A percentile compares a stretch with the other conserved stretches of the same genome.
Conservation (phyloP, 2,113 vertebrate genomes). For the Vulpes ferrilata region DNA sequence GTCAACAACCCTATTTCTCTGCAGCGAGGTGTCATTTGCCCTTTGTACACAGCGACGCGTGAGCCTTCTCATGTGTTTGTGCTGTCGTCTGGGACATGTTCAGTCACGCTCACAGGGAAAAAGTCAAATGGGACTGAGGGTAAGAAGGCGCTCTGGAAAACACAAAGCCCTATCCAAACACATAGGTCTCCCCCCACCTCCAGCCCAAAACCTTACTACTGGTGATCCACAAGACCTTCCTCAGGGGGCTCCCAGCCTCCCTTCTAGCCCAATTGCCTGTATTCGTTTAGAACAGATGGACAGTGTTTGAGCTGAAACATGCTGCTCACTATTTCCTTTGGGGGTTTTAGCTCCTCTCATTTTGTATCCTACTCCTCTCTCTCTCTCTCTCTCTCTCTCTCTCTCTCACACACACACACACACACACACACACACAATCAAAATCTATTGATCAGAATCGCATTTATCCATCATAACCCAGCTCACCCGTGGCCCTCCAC, state of each 20-base stretch:
- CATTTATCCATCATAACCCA: not conserved
- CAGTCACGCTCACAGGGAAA: not conserved
- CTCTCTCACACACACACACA: too few relatives aligned
- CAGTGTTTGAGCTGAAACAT: not conserved
- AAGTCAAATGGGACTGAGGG: not conserved
- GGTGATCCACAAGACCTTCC: not conserved
- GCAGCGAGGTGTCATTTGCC: not conserved
- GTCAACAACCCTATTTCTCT: not conserved
- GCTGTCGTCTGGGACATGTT: not conserved
- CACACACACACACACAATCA: not conserved
- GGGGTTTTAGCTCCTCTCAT: not conserved
- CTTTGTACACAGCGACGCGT: rapidly evolving
- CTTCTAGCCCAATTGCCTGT: not conserved
- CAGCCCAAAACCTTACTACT: not conserved
- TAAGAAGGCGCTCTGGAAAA: not conserved
- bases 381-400: too few relatives aligned
- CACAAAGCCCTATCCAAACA: not conserved
- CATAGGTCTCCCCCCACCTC: not conserved
- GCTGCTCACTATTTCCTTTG: not conserved
- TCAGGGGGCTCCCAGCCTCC: not conserved
- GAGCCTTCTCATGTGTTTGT: rapidly evolving
- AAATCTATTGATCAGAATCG: not conserved
- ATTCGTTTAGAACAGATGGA: not conserved
- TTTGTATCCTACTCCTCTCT: not conserved
- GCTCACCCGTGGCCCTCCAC: not conserved